Percentiles rank a stretch among this genome's conserved stretches.
Evolutionary conservation across 1,140 invertebrate species (phyloP).

Genomic region (Brachionus koreanus): DNA sequence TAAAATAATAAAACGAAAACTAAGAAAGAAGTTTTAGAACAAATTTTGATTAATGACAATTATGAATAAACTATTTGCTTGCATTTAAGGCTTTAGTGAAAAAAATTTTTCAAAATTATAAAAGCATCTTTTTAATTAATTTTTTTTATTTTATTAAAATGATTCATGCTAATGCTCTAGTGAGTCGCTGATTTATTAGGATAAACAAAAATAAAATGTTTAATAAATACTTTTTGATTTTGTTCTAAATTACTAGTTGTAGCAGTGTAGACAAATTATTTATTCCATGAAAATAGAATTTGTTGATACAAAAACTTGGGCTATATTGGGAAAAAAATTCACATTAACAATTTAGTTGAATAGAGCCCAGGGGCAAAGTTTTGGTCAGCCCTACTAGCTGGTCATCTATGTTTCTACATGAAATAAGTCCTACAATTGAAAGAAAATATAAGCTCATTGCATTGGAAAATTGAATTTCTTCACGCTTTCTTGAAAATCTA

Average conservation of each 20-base stretch:
- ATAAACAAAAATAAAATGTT: not conserved
- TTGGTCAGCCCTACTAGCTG: not conserved
- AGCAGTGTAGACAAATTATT: not conserved
- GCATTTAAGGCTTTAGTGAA: too few relatives aligned
- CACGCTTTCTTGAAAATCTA: not conserved
- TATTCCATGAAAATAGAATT: too few relatives aligned
- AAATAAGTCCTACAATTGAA: not conserved
- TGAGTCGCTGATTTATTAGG: not conserved
- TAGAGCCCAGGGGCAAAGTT: not conserved
- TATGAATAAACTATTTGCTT: too few relatives aligned
- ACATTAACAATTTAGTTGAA: not conserved
- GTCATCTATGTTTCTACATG: not conserved
- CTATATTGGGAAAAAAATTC: not conserved
- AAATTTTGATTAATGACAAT: too few relatives aligned
- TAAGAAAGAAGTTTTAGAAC: too few relatives aligned
- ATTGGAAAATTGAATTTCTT: not conserved
- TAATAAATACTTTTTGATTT: not conserved
- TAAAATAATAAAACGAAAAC: too few relatives aligned
- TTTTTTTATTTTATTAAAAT: not conserved
- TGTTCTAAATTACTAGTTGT: not conserved
- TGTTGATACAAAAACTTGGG: not conserved
- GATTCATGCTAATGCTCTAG: not conserved
- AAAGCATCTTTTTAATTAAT: too few relatives aligned
- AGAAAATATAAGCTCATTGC: not conserved
- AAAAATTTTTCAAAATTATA: too few relatives aligned